Base-by-base conservation (phyloP, 1,140 invertebrate genomes). In the Dolichoris vasculosae region DNA sequence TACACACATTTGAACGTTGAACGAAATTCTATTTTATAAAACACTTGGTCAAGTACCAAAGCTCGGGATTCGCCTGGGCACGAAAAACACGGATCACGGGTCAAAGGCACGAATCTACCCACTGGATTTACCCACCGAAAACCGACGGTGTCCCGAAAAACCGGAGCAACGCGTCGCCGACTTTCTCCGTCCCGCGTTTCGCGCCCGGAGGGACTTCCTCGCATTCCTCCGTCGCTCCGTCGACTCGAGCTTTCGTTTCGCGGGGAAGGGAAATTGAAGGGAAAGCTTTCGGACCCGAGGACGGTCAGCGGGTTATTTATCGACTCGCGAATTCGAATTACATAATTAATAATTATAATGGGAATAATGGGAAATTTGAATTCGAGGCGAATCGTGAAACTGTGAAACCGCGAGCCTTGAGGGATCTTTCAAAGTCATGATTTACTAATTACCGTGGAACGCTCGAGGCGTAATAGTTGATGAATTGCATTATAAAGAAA, bases 401-500 rank as follows among this genome's bases (percentile, higher is more conserved):
- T 64, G 30, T 17, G 63, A 32, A 64, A 64, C n/a, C 8, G 32
- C 67, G 3, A 7, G 55, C 23, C 55, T 59, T 26, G 55, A 59
- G 23, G 38, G 35, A 17, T 2, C 69, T 43, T 43, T 43, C 69
- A 73, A 43, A n/a, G 69, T 71, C 67, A 71, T 40, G 67, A 71
- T 71, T 73, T 73, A 43, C 69, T 73, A 73, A 73, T 73, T 73
- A 43, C 40, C 38, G n/a, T 3, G 40, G 38, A 73, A 43, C 38
- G n/a, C 38, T 17, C 69, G 69, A n/a, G 38, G 38, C 55, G 3
- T 26, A 46, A 46, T 46, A 13, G 6, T 7, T 13, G 43, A 6
- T 59, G 55, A 9, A 51, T 2, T 59, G 55, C 20, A 59, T 4
- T 9, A 2, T 13, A 26, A 26, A 26, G 55, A 59, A 59, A 26